These are phyloP conservation scores for Stichodactyla mertensii DNA, from an alignment of 64 coral and sea anemone genomes.

Conservation along the genomic window DNA sequence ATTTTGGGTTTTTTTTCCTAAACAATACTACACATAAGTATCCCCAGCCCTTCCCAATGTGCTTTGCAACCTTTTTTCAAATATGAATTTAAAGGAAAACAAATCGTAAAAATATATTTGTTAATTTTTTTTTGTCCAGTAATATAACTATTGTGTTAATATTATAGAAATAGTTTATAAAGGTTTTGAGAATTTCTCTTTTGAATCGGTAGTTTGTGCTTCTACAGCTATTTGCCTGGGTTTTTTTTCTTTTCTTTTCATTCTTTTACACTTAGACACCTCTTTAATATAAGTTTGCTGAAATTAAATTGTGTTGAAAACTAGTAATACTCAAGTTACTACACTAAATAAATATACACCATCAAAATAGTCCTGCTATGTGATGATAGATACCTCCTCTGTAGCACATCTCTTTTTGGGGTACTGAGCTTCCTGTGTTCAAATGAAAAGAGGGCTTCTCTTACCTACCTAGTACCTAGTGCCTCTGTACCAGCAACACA, in stretches of 20 bases:
- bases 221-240: background rate
- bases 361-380: background rate
- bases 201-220: background rate
- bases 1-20: background rate
- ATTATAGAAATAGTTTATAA: background rate
- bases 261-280: background rate
- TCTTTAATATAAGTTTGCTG: background rate
- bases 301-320: background rate
- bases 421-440: too few species aligned
- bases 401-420: too few species aligned
- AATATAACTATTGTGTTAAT: background rate
- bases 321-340: too few species aligned
- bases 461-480: too few species aligned
- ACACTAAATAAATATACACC: background rate
- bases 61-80: background rate
- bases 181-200: background rate
- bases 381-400: too few species aligned
- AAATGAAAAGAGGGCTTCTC: too few species aligned
- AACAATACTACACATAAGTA: background rate
- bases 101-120: constrained; percentile 4
- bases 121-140: background rate
- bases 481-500: too few species aligned
- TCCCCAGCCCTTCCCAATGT: background rate
- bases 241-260: background rate
- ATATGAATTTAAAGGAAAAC: background rate